A percentile compares a stretch with the other conserved stretches of the same genome.
Evolutionary conservation across 1,140 invertebrate species (phyloP).

Genomic region (Cyclina sinensis): DNA sequence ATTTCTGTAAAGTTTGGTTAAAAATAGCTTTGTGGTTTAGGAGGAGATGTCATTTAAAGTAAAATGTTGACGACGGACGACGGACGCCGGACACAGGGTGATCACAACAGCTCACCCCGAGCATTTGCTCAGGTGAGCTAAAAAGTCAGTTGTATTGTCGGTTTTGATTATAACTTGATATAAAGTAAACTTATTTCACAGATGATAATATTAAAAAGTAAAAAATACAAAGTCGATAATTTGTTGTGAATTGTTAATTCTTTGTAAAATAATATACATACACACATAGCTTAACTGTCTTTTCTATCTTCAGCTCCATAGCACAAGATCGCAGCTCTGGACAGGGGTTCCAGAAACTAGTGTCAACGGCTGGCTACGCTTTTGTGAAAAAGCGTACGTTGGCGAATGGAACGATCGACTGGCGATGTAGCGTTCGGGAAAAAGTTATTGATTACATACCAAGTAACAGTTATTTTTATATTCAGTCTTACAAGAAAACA

Average conservation of each 20-base stretch:
- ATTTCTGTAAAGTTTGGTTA: no score
- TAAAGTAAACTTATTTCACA: no score
- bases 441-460: no score
- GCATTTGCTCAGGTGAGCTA: no score
- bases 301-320: background rate
- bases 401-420: background rate
- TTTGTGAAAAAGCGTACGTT: slow-evolving; percentile 9
- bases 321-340: background rate
- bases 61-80: no score
- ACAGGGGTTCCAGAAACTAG: background rate
- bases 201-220: background rate
- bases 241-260: background rate
- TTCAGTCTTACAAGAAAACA: no score
- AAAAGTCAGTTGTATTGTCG: background rate
- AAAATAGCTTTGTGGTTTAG: no score
- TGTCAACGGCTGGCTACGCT: background rate
- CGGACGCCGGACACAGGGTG: no score
- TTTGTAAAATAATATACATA: background rate
- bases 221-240: background rate
- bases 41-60: no score
- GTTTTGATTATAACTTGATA: background rate
- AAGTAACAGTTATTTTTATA: no score
- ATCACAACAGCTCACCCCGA: no score
- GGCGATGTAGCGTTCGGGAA: slow-evolving; percentile 37
- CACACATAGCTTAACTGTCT: background rate